phyloP scores from a whole-genome alignment of 2,113 vertebrate species.

The Aptenodytes patagonicus region DNA sequence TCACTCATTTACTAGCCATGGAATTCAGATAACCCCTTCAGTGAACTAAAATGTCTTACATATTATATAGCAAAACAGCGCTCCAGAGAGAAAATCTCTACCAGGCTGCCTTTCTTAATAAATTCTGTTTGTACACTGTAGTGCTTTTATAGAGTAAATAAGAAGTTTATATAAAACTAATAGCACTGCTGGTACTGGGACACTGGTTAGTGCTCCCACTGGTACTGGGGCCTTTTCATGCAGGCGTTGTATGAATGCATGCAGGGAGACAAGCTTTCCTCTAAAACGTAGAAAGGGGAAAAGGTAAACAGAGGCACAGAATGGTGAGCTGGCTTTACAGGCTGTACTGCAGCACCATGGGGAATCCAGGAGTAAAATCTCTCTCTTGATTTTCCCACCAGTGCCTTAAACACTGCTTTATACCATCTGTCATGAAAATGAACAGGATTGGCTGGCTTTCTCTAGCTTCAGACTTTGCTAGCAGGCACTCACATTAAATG shows the following conservation, averaged over 20 bases:
- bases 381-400: constrained; percentile 18
- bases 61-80: background rate
- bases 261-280: background rate
- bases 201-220: background rate
- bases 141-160: background rate
- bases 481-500: background rate
- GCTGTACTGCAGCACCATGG: background rate
- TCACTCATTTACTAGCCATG: constrained; percentile 33
- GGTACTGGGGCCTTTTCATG: background rate
- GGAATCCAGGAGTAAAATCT: constrained; percentile 35
- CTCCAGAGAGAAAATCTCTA: background rate
- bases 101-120: background rate
- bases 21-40: constrained; percentile 47
- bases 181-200: background rate
- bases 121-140: background rate
- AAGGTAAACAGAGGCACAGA: constrained; percentile 15
- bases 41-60: background rate
- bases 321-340: background rate
- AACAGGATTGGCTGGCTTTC: background rate
- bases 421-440: constrained; percentile 34
- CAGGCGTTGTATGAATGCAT: background rate
- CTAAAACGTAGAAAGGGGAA: background rate
- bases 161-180: background rate
- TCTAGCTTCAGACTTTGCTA: constrained; percentile 10
- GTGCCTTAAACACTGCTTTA: background rate